phyloP scores from a whole-genome alignment of 92 coral and sea anemone species.

The Epizoanthus scotinus region DNA sequence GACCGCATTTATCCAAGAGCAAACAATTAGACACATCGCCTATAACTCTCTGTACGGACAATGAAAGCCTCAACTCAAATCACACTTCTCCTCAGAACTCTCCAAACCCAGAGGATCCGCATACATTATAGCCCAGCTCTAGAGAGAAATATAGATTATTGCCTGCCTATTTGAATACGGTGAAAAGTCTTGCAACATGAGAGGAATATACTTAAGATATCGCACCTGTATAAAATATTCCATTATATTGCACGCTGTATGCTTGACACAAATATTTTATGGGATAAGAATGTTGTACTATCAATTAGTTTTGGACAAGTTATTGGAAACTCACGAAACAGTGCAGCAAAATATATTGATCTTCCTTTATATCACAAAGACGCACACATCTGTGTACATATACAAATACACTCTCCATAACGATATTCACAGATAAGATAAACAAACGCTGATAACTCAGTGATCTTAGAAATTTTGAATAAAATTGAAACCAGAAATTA shows the following conservation, averaged over 20 bases:
- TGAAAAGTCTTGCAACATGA: constrained; percentile 26
- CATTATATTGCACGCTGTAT: background rate
- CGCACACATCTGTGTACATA: no score
- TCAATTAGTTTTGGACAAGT: no score
- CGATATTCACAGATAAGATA: no score
- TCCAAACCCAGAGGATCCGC: constrained; percentile 29
- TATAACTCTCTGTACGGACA: constrained; percentile 31
- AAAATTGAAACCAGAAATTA: no score
- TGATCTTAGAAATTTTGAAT: no score
- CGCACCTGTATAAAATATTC: no score
- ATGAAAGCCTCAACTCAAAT: constrained; percentile 3
- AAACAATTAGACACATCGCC: constrained; percentile 17
- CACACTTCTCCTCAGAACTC: constrained; percentile 31
- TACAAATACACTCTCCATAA: no score
- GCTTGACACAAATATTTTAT: background rate
- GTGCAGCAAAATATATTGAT: no score
- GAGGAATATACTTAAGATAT: background rate
- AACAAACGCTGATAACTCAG: no score
- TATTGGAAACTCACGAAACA: no score
- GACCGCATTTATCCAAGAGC: constrained; percentile 56
- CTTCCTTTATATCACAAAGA: no score
- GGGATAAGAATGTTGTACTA: no score
- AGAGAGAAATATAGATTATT: background rate
- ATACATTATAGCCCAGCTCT: background rate
- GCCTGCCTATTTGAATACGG: background rate